Percentiles rank a stretch among this genome's conserved stretches.
phyloP scores from a whole-genome alignment of 2,797 vertebrate species.

The Neoniphon sammara region DNA sequence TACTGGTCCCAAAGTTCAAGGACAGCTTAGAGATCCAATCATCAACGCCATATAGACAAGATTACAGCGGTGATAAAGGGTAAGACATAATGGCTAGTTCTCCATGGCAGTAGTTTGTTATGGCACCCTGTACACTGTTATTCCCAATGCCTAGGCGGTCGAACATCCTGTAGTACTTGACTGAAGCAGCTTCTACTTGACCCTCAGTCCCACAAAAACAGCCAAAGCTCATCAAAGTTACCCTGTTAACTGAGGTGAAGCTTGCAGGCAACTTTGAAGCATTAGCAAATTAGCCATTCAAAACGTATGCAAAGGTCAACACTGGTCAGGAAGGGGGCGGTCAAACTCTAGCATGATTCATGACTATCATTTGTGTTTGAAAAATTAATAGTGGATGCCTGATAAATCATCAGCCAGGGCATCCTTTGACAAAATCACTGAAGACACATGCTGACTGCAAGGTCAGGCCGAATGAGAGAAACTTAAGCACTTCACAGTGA shows the following conservation, averaged over 20 bases:
- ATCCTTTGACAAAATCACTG: constrained; percentile 77
- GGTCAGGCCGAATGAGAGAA: constrained; percentile 66
- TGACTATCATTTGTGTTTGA: constrained; percentile 80
- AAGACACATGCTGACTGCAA: constrained; percentile 65
- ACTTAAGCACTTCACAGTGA: constrained; percentile 44
- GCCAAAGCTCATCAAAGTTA: constrained; percentile 41
- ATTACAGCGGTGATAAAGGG: constrained; percentile 58
- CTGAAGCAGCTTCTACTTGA: neutral
- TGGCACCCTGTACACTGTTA: constrained; percentile 15
- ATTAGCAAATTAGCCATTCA: constrained; percentile 60
- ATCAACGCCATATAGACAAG: constrained; percentile 39
- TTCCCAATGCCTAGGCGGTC: neutral
- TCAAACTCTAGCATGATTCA: constrained; percentile 78
- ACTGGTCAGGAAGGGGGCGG: constrained; percentile 71
- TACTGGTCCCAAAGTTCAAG: constrained; percentile 61
- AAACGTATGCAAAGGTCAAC: constrained; percentile 72
- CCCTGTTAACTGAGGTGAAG: constrained; percentile 4
- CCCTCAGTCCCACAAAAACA: constrained; percentile 15
- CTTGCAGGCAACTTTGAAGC: constrained; percentile 32
- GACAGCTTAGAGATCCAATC: constrained; percentile 62
- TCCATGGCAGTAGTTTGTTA: constrained; percentile 9
- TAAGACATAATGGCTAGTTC: constrained; percentile 16
- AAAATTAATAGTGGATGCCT: constrained; percentile 74
- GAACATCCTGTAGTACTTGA: neutral
- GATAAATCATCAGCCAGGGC: constrained; percentile 78